Evolutionary conservation across 1,140 invertebrate species (phyloP).

Genomic region (Aphidius gifuensis): DNA sequence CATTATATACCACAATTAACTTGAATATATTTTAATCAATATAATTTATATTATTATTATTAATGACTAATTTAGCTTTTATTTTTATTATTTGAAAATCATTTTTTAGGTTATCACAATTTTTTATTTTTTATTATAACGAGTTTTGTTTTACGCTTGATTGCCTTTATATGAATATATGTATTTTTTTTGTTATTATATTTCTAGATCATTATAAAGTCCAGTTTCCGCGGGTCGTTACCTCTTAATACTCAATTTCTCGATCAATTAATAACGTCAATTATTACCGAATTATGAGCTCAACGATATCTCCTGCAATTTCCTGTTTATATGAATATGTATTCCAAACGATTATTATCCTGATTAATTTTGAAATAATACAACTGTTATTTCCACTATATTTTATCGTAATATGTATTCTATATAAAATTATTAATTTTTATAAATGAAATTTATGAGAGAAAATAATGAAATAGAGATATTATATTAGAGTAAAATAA

Average conservation of each 20-base stretch:
- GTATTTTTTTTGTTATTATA: not conserved
- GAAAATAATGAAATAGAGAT: too few relatives aligned
- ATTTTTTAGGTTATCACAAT: not conserved
- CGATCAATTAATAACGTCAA: conserved; percentile 22
- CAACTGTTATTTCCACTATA: too few relatives aligned
- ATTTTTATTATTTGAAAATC: not conserved
- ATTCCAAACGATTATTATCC: too few relatives aligned
- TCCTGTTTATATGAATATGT: not conserved
- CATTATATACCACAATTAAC: too few relatives aligned
- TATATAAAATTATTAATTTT: too few relatives aligned
- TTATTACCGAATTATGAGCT: conserved; percentile 16
- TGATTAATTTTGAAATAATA: too few relatives aligned
- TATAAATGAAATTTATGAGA: too few relatives aligned
- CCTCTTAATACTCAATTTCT: conserved; percentile 21
- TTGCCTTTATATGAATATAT: not conserved
- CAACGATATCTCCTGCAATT: conserved; percentile 13
- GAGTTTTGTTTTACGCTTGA: conserved; percentile 13
- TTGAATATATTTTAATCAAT: too few relatives aligned
- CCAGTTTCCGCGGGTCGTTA: conserved; percentile 16
- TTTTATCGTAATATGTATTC: too few relatives aligned
- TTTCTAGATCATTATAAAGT: conserved; percentile 9
- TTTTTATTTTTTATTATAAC: conserved; percentile 15
- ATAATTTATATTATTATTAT: too few relatives aligned
- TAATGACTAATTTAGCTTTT: too few relatives aligned
- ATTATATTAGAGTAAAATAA: too few relatives aligned